Evolutionary conservation across 2,888 invertebrate genomes (phyloP).

Genomic region (Protula sp.): DNA sequence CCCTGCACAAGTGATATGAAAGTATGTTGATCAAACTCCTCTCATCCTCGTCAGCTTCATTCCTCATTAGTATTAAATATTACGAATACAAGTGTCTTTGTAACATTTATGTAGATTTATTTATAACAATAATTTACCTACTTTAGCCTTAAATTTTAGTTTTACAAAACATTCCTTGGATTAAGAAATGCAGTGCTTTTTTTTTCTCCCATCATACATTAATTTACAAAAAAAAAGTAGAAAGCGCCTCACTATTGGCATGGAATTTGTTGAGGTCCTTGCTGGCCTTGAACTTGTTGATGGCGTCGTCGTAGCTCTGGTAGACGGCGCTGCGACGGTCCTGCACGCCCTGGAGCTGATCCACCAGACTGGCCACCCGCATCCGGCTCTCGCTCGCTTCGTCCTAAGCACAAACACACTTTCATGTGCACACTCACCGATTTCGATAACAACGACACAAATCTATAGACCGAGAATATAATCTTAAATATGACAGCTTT

Average conservation of each 20-base stretch:
- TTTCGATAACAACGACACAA: neutral
- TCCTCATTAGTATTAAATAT: too few relatives aligned
- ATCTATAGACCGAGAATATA: neutral
- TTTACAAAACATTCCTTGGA: too few relatives aligned
- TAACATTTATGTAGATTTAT: too few relatives aligned
- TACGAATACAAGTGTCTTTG: too few relatives aligned
- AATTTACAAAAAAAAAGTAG: neutral
- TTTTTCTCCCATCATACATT: too few relatives aligned
- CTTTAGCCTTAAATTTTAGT: too few relatives aligned
- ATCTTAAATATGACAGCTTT: neutral
- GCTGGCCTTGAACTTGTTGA: conserved; percentile 61
- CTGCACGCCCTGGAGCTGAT: conserved; percentile 61
- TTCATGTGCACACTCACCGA: neutral
- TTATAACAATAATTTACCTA: too few relatives aligned
- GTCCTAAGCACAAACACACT: conserved; percentile 46
- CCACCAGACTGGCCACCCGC: conserved; percentile 55
- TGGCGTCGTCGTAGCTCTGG: conserved; percentile 61
- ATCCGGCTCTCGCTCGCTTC: conserved; percentile 58
- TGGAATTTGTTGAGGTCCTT: conserved; percentile 58
- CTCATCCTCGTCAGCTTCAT: too few relatives aligned
- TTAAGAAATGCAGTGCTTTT: too few relatives aligned
- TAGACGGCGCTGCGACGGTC: conserved; percentile 62
- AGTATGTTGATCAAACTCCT: too few relatives aligned
- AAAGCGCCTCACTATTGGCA: conserved; percentile 56
- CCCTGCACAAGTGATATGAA: too few relatives aligned